Evolutionary conservation across 2,888 invertebrate species (phyloP), one percentile per base, ranked within the genome.

Genomic region (Hypsopygia costalis): DNA sequence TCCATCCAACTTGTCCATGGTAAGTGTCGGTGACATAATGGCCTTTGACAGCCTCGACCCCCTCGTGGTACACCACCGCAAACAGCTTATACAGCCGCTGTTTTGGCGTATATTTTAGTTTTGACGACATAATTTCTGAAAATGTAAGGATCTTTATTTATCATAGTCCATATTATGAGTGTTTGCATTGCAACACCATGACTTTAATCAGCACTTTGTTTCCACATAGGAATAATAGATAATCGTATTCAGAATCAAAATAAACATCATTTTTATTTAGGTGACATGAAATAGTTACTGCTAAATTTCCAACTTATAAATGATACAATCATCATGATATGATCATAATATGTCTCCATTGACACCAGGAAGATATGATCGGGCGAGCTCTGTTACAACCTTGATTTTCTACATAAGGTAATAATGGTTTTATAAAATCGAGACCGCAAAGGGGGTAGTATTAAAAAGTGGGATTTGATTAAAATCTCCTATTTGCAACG

Each of bases 51-150:
- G 98, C 96, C 72, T 97, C 97, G 52, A 96, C 96, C 0, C 98
- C 98, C 71, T 98, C 98, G 66, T 98, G 98, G 78, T 98, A 98
- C 37, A 98, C 98, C 31, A 98, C 97, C 25, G 98, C 98, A 79
- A 98, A 97, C 43, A 98, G 83, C 74, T 97, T 97, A 88, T 98
- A 98, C 55, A 94, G 92, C 43, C 94, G 93, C 67, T 96, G 96
- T 68, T 94, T 95, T 27, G 90, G 79, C 9, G 90, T 91, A 52
- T 94, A 92, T 69, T 94, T 93, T 48, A 91, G 91, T 60, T 94
- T 95, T 1, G 93, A 91, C 1, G 97, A 96, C 74, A 97, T 90
- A 54, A 97, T 92, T 88, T 97, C 96, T 96, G 87, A 3, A 90
- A 88, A 49, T 52, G 48, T 46, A 55, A 11, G 6, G 1, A 31